Conservation (phyloP, 2,888 invertebrate species). For the Trissolcus japonicus region DNA sequence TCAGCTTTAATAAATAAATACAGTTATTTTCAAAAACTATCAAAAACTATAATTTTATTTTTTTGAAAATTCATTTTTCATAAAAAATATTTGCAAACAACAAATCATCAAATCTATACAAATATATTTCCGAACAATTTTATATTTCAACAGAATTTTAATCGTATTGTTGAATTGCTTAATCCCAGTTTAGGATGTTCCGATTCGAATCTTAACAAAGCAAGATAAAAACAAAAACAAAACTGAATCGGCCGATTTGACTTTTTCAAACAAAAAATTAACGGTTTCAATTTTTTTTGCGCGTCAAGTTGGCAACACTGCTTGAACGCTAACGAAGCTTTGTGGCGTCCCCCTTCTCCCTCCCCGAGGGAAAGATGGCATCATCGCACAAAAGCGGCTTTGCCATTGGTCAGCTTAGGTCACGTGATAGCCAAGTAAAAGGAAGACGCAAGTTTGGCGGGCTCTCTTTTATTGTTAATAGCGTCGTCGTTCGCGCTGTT, state of each 20-base stretch:
- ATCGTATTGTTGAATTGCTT: too few species aligned
- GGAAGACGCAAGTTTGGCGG: conserved; percentile 51
- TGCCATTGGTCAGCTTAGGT: conserved; percentile 11
- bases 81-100: not conserved
- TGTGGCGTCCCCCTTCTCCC: conserved; percentile 22
- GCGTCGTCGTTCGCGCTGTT: conserved; percentile 44
- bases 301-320: conserved; percentile 24
- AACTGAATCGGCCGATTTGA: too few species aligned
- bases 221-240: not conserved
- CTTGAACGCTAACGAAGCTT: conserved; percentile 7
- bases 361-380: conserved; percentile 16
- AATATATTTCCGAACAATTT: not conserved
- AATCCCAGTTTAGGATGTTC: too few species aligned
- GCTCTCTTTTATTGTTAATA: conserved; percentile 52
- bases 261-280: conserved; percentile 10
- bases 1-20: too few species aligned
- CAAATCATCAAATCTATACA: not conserved
- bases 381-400: not conserved
- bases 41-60: too few species aligned
- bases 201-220: too few species aligned
- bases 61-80: too few species aligned
- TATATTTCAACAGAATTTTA: not conserved
- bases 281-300: conserved; percentile 13
- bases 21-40: too few species aligned
- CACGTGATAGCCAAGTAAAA: conserved; percentile 38